Base-by-base conservation (phyloP, 2,797 vertebrate species). In the Epinephelus malabaricus region DNA sequence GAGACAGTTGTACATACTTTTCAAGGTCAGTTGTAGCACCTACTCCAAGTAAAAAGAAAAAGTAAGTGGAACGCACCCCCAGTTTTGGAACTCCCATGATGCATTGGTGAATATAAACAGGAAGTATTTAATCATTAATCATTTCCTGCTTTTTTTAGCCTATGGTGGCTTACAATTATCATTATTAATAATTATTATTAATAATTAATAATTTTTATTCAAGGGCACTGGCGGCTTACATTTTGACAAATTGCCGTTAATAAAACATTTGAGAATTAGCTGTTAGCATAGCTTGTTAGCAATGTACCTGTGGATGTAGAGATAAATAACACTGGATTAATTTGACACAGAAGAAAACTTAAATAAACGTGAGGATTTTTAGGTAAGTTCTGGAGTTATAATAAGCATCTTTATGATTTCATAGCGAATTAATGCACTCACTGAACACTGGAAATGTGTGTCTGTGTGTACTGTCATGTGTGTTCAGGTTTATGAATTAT, bases 71-170 rank as follows among this genome's bases (percentile, higher is more conserved):
- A 34, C 34, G 34, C 34, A 34, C 34, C 40, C 40, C 11, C 11
- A 43, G 40, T 12, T 12, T 43, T 43, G 40, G 3, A 30, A 13
- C 13, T 69, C 40, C 58, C 50, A 76, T 49, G 55, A 47, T 69
- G 25, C 65, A 23, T 76, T 53, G 34, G 5, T 45, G 13, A 9
- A 60, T 21, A 18, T 25, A 69, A 62, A 62, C 65, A 69, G 58
- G 65, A 69, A 69, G 56, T 45, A n/a, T 27, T 27, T 27, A 27
- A 27, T 27, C 14, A 18, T 18, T 19, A 34, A 34, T 34, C 34
- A 34, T 34, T 34, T 34, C 7, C 34, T 34, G 34, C 34, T 30
- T 34, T 34, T 1, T 7, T 34, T 34, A 34, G 34, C 34, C 34
- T 1, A 34, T 8, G 6, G 34, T 34, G 34, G 34, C 34, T 34